Evolutionary conservation across 2,797 vertebrate genomes (phyloP).

Genomic region (Salmo trutta): DNA sequence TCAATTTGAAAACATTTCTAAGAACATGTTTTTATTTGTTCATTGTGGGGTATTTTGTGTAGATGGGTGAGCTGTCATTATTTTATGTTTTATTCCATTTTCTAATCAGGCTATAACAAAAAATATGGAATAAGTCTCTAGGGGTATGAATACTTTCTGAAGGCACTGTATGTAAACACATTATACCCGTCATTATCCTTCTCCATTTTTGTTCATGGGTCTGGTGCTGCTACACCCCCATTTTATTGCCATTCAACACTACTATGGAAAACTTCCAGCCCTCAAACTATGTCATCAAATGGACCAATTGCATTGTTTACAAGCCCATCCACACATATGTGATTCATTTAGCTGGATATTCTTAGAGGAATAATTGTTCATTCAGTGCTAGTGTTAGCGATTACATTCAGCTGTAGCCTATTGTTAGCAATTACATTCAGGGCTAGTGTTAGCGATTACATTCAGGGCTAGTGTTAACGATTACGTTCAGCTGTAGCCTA

Average conservation of each 20-base stretch:
- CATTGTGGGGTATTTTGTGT: too few relatives aligned
- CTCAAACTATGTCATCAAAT: slow-evolving; percentile 31
- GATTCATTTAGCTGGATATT: slow-evolving; percentile 39
- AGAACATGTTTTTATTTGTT: too few relatives aligned
- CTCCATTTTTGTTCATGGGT: background rate
- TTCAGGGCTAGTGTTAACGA: too few relatives aligned
- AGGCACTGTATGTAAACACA: background rate
- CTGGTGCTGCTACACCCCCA: background rate
- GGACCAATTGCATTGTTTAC: slow-evolving; percentile 32
- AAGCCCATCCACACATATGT: slow-evolving; percentile 35
- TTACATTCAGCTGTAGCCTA: too few relatives aligned
- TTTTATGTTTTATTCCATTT: too few relatives aligned
- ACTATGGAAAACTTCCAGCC: slow-evolving; percentile 16
- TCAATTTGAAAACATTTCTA: too few relatives aligned
- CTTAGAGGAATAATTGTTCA: slow-evolving; percentile 29
- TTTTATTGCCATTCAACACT: slow-evolving; percentile 37
- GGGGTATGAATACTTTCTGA: background rate
- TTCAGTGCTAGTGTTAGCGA: background rate
- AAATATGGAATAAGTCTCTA: too few relatives aligned
- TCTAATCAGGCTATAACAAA: too few relatives aligned
- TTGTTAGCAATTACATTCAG: too few relatives aligned
- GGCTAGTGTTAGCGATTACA: too few relatives aligned
- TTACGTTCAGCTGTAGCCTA: too few relatives aligned
- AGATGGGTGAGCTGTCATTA: too few relatives aligned
- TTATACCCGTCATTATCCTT: background rate